Evolutionary conservation across 2,888 invertebrate genomes (phyloP), one percentile per base, ranked within the genome.

Genomic region (Alcis repandata): DNA sequence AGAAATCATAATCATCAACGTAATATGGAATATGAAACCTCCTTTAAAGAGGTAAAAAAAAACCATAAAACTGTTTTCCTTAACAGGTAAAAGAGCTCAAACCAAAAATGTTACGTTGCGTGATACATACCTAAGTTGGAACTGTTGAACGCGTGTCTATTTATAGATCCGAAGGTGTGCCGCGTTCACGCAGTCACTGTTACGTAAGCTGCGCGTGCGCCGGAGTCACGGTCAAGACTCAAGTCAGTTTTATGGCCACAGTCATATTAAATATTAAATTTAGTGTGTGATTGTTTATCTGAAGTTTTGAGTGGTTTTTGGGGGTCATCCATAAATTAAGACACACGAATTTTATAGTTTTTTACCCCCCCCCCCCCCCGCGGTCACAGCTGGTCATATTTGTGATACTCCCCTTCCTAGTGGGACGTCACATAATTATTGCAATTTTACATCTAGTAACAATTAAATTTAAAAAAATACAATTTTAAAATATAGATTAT

Each of bases 171-270:
- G 45, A 45, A 56, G 56, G 56, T 56, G 56, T 56, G 56, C 56
- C 56, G 32, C 43, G 27, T 43, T 27, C 43, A 6, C 36, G 13
- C 19, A 43, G n/a, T 19, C 20, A 20, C 45, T 56, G 19, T 3
- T 33, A 9, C 13, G 6, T 45, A 56, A 33, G 3, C 56, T 56
- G 36, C 22, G 38, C 38, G 46, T 49, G 46, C 27, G 62, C 15
- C 20, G 10, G 33, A 58, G 63, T 63, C 63, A 63, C 41, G 63
- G 63, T 52, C 63, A 52, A 58, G 32, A 32, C 48, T 48, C 32
- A 15, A 17, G 4, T 45, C 36, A 1, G 32, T n/a, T 49, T 54
- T 13, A 61, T 46, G 52, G 45, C 27, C 45, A 36, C 20, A 45
- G 22, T 41, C 9, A 17, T 2, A 41, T 2, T 15, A 43, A 43